Evolutionary conservation across 2,888 invertebrate species (phyloP).

Genomic region (Callyntrura guangdongensis): DNA sequence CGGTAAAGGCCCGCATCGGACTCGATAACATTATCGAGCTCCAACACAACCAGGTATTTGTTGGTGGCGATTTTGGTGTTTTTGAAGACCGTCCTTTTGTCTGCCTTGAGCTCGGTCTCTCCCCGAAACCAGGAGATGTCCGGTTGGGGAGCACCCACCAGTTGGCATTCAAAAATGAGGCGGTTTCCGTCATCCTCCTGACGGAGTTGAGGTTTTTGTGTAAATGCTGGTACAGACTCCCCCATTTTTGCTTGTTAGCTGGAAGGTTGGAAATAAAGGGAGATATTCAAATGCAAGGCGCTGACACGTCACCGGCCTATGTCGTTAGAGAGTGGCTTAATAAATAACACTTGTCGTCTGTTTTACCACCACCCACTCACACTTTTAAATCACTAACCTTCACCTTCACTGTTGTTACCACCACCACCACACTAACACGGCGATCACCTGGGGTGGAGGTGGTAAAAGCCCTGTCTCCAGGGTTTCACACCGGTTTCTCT

Average conservation of each 20-base stretch:
- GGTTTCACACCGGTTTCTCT: conserved; percentile 3
- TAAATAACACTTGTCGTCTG: background rate
- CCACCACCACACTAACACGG: conserved; percentile 23
- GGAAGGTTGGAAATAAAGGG: background rate
- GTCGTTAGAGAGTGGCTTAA: background rate
- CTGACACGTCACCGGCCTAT: conserved; percentile 33
- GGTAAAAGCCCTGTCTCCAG: conserved; percentile 38
- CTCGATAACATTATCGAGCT: conserved; percentile 98
- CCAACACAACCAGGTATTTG: conserved; percentile 96
- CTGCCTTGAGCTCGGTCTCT: conserved; percentile 93
- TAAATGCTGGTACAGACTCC: conserved; percentile 99
- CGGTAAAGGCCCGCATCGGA: conserved; percentile 98
- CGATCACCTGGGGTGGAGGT: conserved; percentile 22
- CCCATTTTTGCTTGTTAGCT: conserved; percentile 87
- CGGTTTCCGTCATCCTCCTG: conserved; percentile 99
- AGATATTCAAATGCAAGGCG: background rate
- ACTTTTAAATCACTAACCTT: conserved; percentile 4
- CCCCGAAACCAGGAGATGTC: conserved; percentile 97
- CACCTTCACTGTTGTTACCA: conserved; percentile 23
- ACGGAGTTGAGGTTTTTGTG: conserved; percentile 98
- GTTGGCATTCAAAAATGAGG: conserved; percentile 97
- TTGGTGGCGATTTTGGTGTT: conserved; percentile 94
- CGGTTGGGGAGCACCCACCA: conserved; percentile 94
- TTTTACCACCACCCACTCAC: conserved; percentile 28
- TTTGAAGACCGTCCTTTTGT: conserved; percentile 94